A percentile compares a stretch with the other conserved stretches of the same genome.
These are phyloP conservation scores for Echiichthys vipera DNA, from an alignment of 2,797 vertebrate species.

Conservation along the genomic window DNA sequence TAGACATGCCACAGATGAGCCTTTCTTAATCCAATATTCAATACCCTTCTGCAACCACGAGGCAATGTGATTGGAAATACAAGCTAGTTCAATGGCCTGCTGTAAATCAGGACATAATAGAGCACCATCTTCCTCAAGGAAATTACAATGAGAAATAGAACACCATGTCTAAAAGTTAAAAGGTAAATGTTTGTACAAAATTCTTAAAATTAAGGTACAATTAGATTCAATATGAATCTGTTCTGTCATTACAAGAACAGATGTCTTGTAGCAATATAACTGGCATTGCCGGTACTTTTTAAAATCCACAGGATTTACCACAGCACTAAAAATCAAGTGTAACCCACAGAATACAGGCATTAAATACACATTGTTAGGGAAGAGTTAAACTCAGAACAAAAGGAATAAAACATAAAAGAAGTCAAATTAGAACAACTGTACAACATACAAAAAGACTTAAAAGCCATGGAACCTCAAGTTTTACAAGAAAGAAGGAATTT, in stretches of 20 bases:
- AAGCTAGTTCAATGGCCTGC: constrained; percentile 8
- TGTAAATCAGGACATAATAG: neutral
- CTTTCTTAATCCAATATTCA: neutral
- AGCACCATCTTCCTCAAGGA: constrained; percentile 17
- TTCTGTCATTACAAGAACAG: constrained; percentile 78
- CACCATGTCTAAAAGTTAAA: constrained; percentile 28
- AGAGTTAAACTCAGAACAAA: constrained; percentile 67
- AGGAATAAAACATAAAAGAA: constrained; percentile 67
- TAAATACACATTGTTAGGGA: constrained; percentile 51
- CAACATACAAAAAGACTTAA: constrained; percentile 61
- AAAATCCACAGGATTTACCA: constrained; percentile 82
- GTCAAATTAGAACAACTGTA: constrained; percentile 61
- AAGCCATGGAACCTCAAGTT: constrained; percentile 36
- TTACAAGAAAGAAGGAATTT: constrained; percentile 49
- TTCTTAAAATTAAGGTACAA: constrained; percentile 83
- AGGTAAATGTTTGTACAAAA: constrained; percentile 10
- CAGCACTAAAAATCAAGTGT: constrained; percentile 39
- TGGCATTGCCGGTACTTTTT: constrained; percentile 68
- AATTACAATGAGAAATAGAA: constrained; percentile 21
- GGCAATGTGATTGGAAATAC: neutral
- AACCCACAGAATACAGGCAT: constrained; percentile 61
- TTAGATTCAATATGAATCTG: constrained; percentile 94
- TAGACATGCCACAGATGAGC: constrained; percentile 1
- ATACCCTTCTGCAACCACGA: constrained; percentile 12
- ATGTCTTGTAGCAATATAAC: constrained; percentile 60